phyloP scores from a whole-genome alignment of 2,888 invertebrate genomes.

The Agrypnus murinus region DNA sequence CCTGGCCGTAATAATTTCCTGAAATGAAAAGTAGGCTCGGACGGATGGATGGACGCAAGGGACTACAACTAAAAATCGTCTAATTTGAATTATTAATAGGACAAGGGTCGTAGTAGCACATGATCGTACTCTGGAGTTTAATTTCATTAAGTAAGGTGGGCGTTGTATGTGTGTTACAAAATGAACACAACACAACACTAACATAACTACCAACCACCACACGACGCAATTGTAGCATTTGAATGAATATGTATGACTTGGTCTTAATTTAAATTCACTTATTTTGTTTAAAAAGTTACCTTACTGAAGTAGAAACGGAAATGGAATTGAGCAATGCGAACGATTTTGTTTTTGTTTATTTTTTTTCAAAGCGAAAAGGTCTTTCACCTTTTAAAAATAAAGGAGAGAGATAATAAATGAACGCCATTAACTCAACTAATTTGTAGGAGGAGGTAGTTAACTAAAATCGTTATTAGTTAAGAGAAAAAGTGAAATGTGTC shows the following conservation, averaged over 20 bases:
- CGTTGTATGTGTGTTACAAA: slow-evolving; percentile 13
- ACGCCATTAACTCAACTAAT: too few relatives aligned
- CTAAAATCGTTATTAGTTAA: too few relatives aligned
- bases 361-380: slow-evolving; percentile 1
- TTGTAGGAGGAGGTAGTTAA: too few relatives aligned
- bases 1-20: not conserved
- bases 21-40: not conserved
- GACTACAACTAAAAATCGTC: slow-evolving; percentile 27
- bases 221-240: slow-evolving; percentile 23
- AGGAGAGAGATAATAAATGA: too few relatives aligned
- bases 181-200: slow-evolving; percentile 26
- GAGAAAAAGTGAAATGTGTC: too few relatives aligned
- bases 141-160: slow-evolving; percentile 33
- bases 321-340: not conserved
- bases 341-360: slow-evolving; percentile 7
- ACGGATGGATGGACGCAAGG: not conserved
- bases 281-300: not conserved
- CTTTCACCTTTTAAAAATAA: slow-evolving; percentile 7
- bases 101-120: slow-evolving; percentile 34
- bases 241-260: slow-evolving; percentile 36
- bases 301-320: slow-evolving; percentile 3
- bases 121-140: slow-evolving; percentile 27
- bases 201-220: too few relatives aligned
- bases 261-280: slow-evolving; percentile 25
- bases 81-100: slow-evolving; percentile 36